phyloP scores from a whole-genome alignment of 2,888 invertebrate species.

The Tholera decimalis region DNA sequence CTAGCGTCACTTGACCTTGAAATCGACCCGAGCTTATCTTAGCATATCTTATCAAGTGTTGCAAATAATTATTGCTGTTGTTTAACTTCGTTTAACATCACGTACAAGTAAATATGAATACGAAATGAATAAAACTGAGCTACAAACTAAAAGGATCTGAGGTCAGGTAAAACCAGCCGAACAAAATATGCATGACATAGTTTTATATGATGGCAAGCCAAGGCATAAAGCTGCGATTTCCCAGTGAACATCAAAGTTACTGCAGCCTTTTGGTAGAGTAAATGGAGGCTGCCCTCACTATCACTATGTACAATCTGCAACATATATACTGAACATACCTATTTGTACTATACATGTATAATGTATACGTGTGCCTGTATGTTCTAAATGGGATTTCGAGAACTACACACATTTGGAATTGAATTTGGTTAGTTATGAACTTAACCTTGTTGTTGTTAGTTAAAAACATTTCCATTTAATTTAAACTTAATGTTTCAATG shows the following conservation, averaged over 20 bases:
- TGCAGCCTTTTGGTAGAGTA: conserved; percentile 45
- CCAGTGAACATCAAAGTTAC: conserved; percentile 43
- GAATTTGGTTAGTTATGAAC: conserved; percentile 46
- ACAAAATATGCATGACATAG: conserved; percentile 48
- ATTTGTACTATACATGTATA: not conserved
- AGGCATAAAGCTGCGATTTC: conserved; percentile 47
- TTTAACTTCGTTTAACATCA: not conserved
- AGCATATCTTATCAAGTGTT: too few species aligned
- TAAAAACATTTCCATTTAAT: too few species aligned
- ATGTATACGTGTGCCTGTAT: not conserved
- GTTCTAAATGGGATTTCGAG: conserved; percentile 19
- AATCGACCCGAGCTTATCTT: too few species aligned
- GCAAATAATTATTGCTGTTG: too few species aligned
- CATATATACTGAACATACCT: conserved; percentile 39
- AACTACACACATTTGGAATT: conserved; percentile 49
- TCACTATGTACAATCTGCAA: conserved; percentile 51
- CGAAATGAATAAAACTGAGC: not conserved
- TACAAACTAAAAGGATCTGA: not conserved
- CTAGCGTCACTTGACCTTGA: too few species aligned
- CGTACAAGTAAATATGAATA: not conserved
- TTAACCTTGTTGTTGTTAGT: too few species aligned
- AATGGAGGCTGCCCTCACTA: conserved; percentile 53
- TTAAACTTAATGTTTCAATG: too few species aligned
- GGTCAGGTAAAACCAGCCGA: conserved; percentile 13
- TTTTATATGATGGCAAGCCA: conserved; percentile 22